Conservation (phyloP, 2,888 invertebrate species). For the Patella caerulea region DNA sequence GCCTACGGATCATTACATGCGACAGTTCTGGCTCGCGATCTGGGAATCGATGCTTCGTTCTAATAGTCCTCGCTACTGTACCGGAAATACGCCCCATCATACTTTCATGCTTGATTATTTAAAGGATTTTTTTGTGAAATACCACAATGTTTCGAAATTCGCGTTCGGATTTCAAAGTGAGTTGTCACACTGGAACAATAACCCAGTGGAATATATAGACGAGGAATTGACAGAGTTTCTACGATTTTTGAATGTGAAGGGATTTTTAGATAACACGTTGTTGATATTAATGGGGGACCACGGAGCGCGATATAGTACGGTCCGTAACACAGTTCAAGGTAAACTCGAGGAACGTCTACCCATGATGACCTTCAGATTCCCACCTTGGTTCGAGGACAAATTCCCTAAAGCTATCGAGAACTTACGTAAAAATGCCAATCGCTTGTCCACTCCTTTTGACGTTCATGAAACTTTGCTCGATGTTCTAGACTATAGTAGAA, state of each 20-base stretch:
- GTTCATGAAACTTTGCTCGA: conserved; percentile 61
- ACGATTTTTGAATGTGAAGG: conserved; percentile 39
- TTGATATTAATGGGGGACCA: conserved; percentile 66
- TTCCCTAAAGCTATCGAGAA: conserved; percentile 44
- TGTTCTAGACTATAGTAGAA: conserved; percentile 58
- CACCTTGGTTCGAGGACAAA: conserved; percentile 49
- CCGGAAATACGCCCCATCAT: conserved; percentile 60
- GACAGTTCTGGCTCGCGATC: conserved; percentile 65
- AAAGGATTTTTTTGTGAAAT: conserved; percentile 60
- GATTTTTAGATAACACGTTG: conserved; percentile 61
- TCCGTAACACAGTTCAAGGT: conserved; percentile 60
- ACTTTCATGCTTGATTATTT: conserved; percentile 59
- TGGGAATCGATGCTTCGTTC: conserved; percentile 46
- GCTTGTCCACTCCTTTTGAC: conserved; percentile 65
- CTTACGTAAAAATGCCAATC: conserved; percentile 52
- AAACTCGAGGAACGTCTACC: conserved; percentile 68
- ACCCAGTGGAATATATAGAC: conserved; percentile 64
- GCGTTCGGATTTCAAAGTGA: conserved; percentile 61
- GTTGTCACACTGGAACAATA: conserved; percentile 63
- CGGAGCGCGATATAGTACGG: conserved; percentile 60
- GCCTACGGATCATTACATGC: conserved; percentile 69
- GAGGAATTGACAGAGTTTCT: conserved; percentile 56
- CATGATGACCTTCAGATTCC: conserved; percentile 62
- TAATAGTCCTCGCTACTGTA: conserved; percentile 52
- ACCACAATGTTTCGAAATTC: conserved; percentile 61